Percentiles rank a stretch among this genome's conserved stretches.
These are phyloP conservation scores for Champsocephalus gunnari DNA, from an alignment of 2,797 vertebrate species.

Conservation along the genomic window DNA sequence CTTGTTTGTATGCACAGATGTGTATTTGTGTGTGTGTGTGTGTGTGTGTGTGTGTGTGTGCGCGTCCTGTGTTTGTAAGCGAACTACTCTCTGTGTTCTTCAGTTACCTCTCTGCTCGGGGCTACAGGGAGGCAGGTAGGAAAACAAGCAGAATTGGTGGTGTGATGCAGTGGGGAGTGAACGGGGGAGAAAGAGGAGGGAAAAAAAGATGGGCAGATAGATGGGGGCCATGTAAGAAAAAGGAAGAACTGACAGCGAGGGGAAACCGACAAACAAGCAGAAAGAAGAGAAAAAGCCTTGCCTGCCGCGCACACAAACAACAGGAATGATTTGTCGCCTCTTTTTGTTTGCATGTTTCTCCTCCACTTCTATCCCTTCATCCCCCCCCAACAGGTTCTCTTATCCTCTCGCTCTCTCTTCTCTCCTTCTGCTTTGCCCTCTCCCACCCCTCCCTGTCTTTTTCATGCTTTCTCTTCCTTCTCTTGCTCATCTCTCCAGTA, in stretches of 20 bases:
- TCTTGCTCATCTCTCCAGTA: slow-evolving; percentile 85
- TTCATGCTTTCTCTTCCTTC: slow-evolving; percentile 71
- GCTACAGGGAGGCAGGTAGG: slow-evolving; percentile 73
- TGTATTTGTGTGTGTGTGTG: slow-evolving; percentile 33
- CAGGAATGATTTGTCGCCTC: slow-evolving; percentile 75
- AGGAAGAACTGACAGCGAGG: slow-evolving; percentile 63
- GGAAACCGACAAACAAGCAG: slow-evolving; percentile 62
- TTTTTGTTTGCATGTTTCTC: slow-evolving; percentile 81
- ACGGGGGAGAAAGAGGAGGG: slow-evolving; percentile 16
- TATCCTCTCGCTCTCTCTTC: slow-evolving; percentile 71
- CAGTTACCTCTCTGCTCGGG: slow-evolving; percentile 70
- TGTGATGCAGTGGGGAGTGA: slow-evolving; percentile 56
- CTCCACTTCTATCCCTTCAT: slow-evolving; percentile 73
- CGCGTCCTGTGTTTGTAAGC: slow-evolving; percentile 30
- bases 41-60: slow-evolving; percentile 17
- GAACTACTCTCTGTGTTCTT: slow-evolving; percentile 62
- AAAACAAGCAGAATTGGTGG: slow-evolving; percentile 58
- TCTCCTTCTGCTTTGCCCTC: slow-evolving; percentile 77
- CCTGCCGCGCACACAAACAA: slow-evolving; percentile 58
- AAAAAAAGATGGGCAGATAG: slow-evolving; percentile 52
- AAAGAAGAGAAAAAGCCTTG: slow-evolving; percentile 59
- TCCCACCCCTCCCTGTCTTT: slow-evolving; percentile 64
- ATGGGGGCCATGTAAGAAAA: slow-evolving; percentile 58
- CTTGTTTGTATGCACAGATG: slow-evolving; percentile 53
- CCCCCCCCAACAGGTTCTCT: slow-evolving; percentile 77